These are phyloP conservation scores for Sinocyclocheilus anshuiensis DNA, from an alignment of 2,113 vertebrate species.

Conservation along the genomic window DNA sequence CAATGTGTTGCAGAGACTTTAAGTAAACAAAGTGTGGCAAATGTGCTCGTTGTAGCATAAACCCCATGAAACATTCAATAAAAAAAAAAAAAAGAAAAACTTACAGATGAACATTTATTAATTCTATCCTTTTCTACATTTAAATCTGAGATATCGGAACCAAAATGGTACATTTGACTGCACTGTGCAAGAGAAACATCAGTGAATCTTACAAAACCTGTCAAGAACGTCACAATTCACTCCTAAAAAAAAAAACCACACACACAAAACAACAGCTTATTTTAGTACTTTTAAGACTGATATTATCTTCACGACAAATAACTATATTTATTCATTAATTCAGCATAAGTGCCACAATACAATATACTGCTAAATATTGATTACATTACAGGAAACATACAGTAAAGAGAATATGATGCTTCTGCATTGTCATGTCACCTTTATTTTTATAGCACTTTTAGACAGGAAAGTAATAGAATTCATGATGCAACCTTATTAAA, in stretches of 20 bases:
- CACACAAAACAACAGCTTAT: neutral
- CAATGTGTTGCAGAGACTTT: neutral
- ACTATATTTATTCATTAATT: neutral
- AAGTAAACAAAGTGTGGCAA: conserved; percentile 1
- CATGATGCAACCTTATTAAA: no score
- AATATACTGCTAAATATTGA: neutral
- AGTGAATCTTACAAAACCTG: neutral
- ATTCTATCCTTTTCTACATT: neutral
- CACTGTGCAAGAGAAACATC: neutral
- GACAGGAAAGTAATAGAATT: no score
- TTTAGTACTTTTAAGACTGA: neutral
- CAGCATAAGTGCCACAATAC: neutral
- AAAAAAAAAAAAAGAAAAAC: neutral
- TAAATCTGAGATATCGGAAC: neutral
- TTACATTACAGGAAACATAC: neutral
- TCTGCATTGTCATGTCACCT: neutral
- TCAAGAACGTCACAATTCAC: neutral
- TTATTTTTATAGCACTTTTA: no score
- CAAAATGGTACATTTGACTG: neutral
- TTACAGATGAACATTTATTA: neutral
- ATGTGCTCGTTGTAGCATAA: neutral
- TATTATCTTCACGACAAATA: neutral
- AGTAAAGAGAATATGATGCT: neutral
- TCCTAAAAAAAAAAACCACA: no score
- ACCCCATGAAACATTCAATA: neutral